phyloP scores from a whole-genome alignment of 2,888 invertebrate species.

The Saturnia pavonia region DNA sequence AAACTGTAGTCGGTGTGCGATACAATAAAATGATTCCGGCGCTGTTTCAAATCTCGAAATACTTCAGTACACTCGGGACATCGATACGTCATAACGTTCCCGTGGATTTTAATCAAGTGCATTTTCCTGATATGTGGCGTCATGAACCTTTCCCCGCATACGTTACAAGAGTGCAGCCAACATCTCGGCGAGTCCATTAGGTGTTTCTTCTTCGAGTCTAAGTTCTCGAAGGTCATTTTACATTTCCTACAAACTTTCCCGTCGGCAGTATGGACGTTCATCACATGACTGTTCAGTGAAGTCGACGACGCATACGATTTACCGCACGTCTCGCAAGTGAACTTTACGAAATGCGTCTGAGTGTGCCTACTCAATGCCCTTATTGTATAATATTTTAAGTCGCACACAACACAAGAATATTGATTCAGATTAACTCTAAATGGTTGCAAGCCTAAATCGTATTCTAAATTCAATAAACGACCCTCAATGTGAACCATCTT shows the following conservation, averaged over 20 bases:
- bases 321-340: constrained; percentile 47
- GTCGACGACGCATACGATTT: constrained; percentile 40
- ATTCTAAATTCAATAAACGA: constrained; percentile 32
- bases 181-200: constrained; percentile 35
- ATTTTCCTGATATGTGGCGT: constrained; percentile 32
- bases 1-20: constrained; percentile 32
- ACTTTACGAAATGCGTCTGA: constrained; percentile 43
- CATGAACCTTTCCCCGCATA: constrained; percentile 41
- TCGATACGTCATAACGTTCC: constrained; percentile 28
- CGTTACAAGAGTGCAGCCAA: constrained; percentile 38
- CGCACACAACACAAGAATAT: constrained; percentile 39
- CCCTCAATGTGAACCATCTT: constrained; percentile 28
- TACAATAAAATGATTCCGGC: constrained; percentile 35
- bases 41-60: constrained; percentile 33
- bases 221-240: constrained; percentile 34
- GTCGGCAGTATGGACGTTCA: constrained; percentile 28
- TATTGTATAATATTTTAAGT: constrained; percentile 35
- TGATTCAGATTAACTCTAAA: constrained; percentile 36
- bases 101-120: constrained; percentile 39
- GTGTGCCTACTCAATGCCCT: constrained; percentile 45
- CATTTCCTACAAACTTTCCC: constrained; percentile 39
- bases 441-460: constrained; percentile 41
- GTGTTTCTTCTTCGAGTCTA: constrained; percentile 37
- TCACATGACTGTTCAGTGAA: constrained; percentile 37
- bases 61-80: constrained; percentile 43